phyloP scores from a whole-genome alignment of 2,797 vertebrate species.

The Cossypha niveicapilla region DNA sequence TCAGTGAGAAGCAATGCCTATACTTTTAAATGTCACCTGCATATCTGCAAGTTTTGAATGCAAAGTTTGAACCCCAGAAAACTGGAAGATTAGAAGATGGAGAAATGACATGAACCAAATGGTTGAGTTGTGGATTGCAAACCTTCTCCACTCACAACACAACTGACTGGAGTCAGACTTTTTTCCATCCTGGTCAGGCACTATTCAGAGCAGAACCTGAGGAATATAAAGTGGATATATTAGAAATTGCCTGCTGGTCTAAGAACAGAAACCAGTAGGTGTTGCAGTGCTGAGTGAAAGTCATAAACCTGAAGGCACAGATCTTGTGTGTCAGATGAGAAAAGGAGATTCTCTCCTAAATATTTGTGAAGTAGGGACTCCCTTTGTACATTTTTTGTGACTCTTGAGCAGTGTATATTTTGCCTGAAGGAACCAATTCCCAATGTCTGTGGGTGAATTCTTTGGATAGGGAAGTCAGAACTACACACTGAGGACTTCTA shows the following conservation, averaged over 20 bases:
- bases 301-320: neutral
- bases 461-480: neutral
- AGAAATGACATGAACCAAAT: neutral
- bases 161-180: neutral
- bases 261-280: neutral
- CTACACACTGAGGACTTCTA: neutral
- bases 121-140: fast-evolving
- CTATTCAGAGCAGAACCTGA: neutral
- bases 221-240: neutral
- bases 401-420: neutral
- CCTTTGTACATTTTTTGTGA: neutral
- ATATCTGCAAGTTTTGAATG: neutral
- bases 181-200: neutral
- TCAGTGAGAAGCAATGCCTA: neutral
- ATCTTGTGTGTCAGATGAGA: neutral
- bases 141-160: neutral
- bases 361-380: neutral
- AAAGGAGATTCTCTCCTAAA: neutral
- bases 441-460: neutral
- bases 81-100: neutral
- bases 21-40: neutral
- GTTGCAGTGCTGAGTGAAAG: neutral
- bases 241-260: neutral
- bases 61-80: neutral
- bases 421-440: neutral